Percentiles rank a stretch among this genome's conserved stretches.
These are phyloP conservation scores for Diadema setosum DNA, from an alignment of 35 echinoderm and acorn worm species.

Conservation along the genomic window DNA sequence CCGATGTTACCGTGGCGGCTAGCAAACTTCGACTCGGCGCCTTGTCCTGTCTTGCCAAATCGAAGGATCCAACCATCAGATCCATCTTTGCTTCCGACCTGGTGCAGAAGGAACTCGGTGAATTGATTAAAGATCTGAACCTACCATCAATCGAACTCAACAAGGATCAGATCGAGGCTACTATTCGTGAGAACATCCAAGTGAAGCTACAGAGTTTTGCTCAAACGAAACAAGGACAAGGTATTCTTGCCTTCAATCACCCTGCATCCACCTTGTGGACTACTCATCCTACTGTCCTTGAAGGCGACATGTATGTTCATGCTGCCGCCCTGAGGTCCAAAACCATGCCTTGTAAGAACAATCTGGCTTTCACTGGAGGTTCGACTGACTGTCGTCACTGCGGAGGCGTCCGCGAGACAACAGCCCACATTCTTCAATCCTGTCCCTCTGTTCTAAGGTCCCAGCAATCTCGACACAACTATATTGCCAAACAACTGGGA, in stretches of 20 bases:
- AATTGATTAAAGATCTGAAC: not conserved
- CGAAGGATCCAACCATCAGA: not conserved
- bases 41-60: not conserved
- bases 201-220: not conserved
- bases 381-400: not conserved
- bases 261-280: not conserved
- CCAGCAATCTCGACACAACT: not conserved
- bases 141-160: not conserved
- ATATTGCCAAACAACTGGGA: not conserved
- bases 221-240: not conserved
- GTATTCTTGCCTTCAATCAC: not conserved
- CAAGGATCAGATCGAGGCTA: not conserved
- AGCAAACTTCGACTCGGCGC: not conserved
- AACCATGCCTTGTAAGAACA: not conserved
- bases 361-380: not conserved
- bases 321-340: not conserved
- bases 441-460: not conserved
- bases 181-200: not conserved
- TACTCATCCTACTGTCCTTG: not conserved
- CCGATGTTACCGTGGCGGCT: not conserved
- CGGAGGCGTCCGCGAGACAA: not conserved
- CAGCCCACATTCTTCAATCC: not conserved
- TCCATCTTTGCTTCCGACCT: not conserved
- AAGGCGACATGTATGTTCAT: not conserved
- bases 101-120: not conserved